A percentile compares a stretch with the other conserved stretches of the same genome.
Evolutionary conservation across 2,113 vertebrate genomes (phyloP).

Genomic region (Aldabrachelys gigantea): DNA sequence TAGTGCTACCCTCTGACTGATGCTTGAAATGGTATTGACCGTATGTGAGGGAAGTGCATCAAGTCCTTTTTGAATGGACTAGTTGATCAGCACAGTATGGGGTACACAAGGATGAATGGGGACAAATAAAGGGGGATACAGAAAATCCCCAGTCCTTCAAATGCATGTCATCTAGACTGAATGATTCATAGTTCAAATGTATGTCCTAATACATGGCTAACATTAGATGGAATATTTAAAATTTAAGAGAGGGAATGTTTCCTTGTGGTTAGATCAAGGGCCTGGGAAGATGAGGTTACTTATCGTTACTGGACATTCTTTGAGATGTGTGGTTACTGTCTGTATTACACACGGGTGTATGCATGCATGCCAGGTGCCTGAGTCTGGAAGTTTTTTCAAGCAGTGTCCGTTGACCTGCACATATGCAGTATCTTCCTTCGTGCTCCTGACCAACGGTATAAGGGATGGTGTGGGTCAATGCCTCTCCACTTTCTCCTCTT

Average conservation of each 20-base stretch:
- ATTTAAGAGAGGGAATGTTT: constrained; percentile 24
- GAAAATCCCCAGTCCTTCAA: background rate
- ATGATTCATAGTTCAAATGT: constrained; percentile 7
- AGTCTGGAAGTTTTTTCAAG: background rate
- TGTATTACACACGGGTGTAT: background rate
- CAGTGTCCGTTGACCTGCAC: background rate
- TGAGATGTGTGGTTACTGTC: background rate
- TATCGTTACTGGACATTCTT: too few relatives aligned
- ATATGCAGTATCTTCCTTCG: background rate
- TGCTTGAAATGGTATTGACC: background rate
- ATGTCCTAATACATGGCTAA: background rate
- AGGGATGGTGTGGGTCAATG: background rate
- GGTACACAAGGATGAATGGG: background rate
- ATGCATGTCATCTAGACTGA: background rate
- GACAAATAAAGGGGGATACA: background rate
- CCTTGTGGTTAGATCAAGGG: constrained; percentile 1
- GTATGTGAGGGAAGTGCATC: background rate
- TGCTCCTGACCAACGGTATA: background rate
- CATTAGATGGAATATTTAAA: background rate
- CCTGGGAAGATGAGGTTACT: background rate
- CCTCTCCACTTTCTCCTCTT: background rate
- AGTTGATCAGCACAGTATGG: background rate
- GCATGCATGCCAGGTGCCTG: background rate
- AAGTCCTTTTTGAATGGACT: background rate
- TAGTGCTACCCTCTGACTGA: background rate